Base-by-base conservation (phyloP, 1,140 invertebrate species). In the Adelges cooleyi region DNA sequence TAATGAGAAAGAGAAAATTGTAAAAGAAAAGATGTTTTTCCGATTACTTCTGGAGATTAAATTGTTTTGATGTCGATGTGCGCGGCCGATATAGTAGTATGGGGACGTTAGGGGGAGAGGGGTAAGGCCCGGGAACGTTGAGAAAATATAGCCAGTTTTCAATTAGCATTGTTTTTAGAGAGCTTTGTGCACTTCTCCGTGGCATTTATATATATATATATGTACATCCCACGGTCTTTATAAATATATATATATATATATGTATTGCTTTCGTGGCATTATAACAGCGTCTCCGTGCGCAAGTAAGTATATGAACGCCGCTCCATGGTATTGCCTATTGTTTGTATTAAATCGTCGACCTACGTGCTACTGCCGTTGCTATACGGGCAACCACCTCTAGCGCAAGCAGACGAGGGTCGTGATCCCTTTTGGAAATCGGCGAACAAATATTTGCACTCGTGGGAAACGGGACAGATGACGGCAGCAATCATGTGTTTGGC, bases 391-490 rank as follows among this genome's bases (percentile, higher is more conserved):
- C n/a, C n/a, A 42, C 40, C 9, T 4, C 8, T 17, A 17, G n/a
- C 9, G n/a, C n/a, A 42, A 11, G n/a, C 3, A 42, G 40, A 17
- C 15, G 40, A 25, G 53, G 53, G 38, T 29, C 25, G 56, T 27
- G 56, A 62, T 62, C 56, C 56, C 42, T 48, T 62, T 62, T 22
- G 38, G 56, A 59, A 44, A 59, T 59, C 54, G 54, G 23, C 11
- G 56, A 48, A 13, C 56, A 62, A 62, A 62, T 62, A 46, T 62
- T 62, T 62, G 27, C 25, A 10, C 25, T 25, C 40, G 42, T 48
- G 56, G 40, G 40, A 59, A 59, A 59, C 56, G 18, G 17, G 56
- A 62, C 54, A 59, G 54, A 56, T 56, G 53, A 22, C 46, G 17
- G 20, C 46, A 9, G 25, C 22, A 9, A 22, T n/a, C 29, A 25